Evolutionary conservation across 2,888 invertebrate genomes (phyloP).

Genomic region (Malachius bipustulatus): DNA sequence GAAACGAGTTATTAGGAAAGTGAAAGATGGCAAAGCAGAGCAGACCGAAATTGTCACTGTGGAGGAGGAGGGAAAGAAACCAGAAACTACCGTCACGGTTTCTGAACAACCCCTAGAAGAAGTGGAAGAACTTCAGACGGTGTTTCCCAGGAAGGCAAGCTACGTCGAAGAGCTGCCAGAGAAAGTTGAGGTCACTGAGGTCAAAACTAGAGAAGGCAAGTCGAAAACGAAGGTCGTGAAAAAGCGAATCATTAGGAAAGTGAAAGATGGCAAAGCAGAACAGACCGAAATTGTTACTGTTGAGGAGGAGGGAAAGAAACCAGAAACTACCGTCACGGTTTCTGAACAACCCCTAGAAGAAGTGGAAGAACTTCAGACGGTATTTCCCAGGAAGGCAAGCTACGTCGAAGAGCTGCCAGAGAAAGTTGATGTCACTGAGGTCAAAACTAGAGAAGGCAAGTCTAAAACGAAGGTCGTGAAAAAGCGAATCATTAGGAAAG

Average conservation of each 20-base stretch:
- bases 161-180: constrained; percentile 22
- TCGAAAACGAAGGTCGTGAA: constrained; percentile 24
- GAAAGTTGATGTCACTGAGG: constrained; percentile 26
- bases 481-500: constrained; percentile 31
- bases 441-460: constrained; percentile 32
- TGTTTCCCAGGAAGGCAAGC: not conserved
- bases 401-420: constrained; percentile 27
- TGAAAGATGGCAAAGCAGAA: constrained; percentile 28
- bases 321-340: constrained; percentile 23
- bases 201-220: constrained; percentile 17
- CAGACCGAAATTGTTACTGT: constrained; percentile 30
- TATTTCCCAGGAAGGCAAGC: constrained; percentile 11
- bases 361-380: constrained; percentile 9
- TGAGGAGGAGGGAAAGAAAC: constrained; percentile 20
- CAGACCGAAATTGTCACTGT: constrained; percentile 37
- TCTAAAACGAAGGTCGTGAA: constrained; percentile 30
- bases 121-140: constrained; percentile 11
- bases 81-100: constrained; percentile 31
- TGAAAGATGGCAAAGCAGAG: constrained; percentile 29
- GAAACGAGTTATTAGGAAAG: constrained; percentile 28
- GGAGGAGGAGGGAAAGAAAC: constrained; percentile 36
- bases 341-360: constrained; percentile 15
- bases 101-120: constrained; percentile 15
- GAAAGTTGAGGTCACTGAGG: constrained; percentile 21
- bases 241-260: constrained; percentile 36